Evolutionary conservation across 2,888 invertebrate species (phyloP), one percentile per base, ranked within the genome.

Genomic region (Tolmerus cingulatus): DNA sequence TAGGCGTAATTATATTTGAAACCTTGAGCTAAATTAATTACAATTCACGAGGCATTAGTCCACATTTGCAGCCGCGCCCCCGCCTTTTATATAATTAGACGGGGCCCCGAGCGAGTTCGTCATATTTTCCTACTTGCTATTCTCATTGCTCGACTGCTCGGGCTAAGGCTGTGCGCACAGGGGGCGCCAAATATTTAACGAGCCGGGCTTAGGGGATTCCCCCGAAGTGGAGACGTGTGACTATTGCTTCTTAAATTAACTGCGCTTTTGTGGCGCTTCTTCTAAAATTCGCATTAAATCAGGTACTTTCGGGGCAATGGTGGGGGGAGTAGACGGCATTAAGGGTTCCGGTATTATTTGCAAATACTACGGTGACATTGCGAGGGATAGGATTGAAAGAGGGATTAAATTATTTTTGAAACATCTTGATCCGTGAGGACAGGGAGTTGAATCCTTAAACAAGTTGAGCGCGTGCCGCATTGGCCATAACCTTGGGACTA

Each of bases 1-100:
- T 76, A 76, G 76, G 34, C 76, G 76, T 76, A 76, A 76, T 76
- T 76, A 76, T 76, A 76, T 76, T 76, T 76, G 76, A 76, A 37
- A 76, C 30, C 76, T 76, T 76, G 34, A 76, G 76, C 76, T 76
- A 76, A 76, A 76, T 76, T 76, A 76, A 76, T 76, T 76, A 76
- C 76, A 76, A 37, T 76, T 76, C 76, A 76, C 37, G 76, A 76
- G 76, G 76, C 34, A 76, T 76, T 76, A 34, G 76, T 76, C 76
- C 76, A 76, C 37, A 34, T 76, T 76, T 76, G 34, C 76, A 66
- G 66, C 66, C 19, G n/a, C 57, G 9, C 23, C 23, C 5, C 57
- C 23, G 66, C 12, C 66, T 27, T 66, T 66, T 19, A 66, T 66
- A 66, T 66, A 66, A 66, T 66, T 66, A 66, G 66, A 27, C 66